A percentile compares a stretch with the other conserved stretches of the same genome.
Evolutionary conservation across 92 coral and sea anemone genomes (phyloP).

Genomic region (Isaurus tuberculatus): DNA sequence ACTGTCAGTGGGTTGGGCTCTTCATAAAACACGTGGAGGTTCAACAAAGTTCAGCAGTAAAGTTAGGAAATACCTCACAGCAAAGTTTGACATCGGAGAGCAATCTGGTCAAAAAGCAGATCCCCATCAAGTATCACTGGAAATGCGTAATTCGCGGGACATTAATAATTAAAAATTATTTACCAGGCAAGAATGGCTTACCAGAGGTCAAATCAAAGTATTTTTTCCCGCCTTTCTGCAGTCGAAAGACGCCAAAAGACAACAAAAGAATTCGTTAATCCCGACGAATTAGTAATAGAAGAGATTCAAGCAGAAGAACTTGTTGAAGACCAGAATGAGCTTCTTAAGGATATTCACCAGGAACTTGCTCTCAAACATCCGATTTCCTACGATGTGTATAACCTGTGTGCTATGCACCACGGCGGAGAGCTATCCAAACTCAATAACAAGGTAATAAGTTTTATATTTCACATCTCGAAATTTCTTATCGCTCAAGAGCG

Average conservation of each 20-base stretch:
- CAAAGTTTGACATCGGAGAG: constrained; percentile 67
- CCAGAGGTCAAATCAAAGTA: constrained; percentile 47
- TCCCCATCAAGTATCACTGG: constrained; percentile 66
- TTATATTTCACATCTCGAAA: constrained; percentile 42
- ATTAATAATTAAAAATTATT: constrained; percentile 36
- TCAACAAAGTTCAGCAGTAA: constrained; percentile 54
- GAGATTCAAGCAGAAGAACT: background rate
- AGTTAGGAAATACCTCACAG: constrained; percentile 58
- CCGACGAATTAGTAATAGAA: constrained; percentile 9
- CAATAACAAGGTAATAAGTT: constrained; percentile 34
- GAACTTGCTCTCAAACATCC: constrained; percentile 53
- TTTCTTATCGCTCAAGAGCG: constrained; percentile 13
- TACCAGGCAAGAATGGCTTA: constrained; percentile 56
- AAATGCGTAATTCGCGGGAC: constrained; percentile 65
- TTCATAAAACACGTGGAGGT: constrained; percentile 47
- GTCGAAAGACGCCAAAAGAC: constrained; percentile 36
- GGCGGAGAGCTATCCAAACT: constrained; percentile 33
- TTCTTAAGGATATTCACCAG: constrained; percentile 27
- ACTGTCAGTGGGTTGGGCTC: constrained; percentile 52
- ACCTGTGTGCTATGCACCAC: constrained; percentile 53
- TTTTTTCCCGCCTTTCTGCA: constrained; percentile 63
- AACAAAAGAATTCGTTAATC: background rate
- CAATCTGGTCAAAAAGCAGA: constrained; percentile 59
- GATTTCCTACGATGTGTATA: constrained; percentile 62
- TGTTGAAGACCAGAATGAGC: background rate